Evolutionary conservation across 2,888 invertebrate genomes (phyloP).

Genomic region (Acronicta psi): DNA sequence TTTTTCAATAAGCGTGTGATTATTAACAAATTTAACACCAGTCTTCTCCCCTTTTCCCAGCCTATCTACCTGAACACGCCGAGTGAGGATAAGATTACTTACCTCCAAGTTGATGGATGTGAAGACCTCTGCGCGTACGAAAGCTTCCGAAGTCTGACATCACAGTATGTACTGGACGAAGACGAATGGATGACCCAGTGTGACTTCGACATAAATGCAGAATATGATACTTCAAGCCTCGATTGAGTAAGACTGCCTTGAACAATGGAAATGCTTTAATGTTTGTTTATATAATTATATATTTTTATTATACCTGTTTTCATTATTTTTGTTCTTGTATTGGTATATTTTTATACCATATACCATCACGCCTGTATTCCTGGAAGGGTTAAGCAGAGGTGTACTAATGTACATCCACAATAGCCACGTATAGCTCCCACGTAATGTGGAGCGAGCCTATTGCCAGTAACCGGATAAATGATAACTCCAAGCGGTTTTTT

Average conservation of each 20-base stretch:
- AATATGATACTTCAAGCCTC: constrained; percentile 54
- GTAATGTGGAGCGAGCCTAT: too few species aligned
- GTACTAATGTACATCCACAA: too few species aligned
- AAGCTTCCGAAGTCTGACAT: constrained; percentile 56
- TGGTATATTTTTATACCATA: too few species aligned
- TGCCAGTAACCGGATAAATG: too few species aligned
- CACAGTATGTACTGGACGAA: constrained; percentile 51
- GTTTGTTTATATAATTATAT: not conserved
- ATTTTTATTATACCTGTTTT: too few species aligned
- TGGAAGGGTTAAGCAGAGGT: too few species aligned
- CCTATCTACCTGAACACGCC: constrained; percentile 64
- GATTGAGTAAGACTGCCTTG: constrained; percentile 33
- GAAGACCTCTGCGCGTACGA: constrained; percentile 56
- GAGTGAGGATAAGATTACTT: constrained; percentile 39
- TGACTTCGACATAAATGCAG: constrained; percentile 53
- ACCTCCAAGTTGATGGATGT: constrained; percentile 62
- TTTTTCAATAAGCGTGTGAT: too few species aligned
- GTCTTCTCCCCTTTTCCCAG: too few species aligned
- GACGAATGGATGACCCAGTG: constrained; percentile 61
- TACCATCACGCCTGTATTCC: too few species aligned
- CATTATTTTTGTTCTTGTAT: constrained; percentile 7
- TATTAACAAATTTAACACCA: too few species aligned
- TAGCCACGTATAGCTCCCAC: too few species aligned
- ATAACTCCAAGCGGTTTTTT: too few species aligned
- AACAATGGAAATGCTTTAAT: not conserved